Base-by-base conservation (phyloP, 2,113 vertebrate species). In the Anoplopoma fimbria region DNA sequence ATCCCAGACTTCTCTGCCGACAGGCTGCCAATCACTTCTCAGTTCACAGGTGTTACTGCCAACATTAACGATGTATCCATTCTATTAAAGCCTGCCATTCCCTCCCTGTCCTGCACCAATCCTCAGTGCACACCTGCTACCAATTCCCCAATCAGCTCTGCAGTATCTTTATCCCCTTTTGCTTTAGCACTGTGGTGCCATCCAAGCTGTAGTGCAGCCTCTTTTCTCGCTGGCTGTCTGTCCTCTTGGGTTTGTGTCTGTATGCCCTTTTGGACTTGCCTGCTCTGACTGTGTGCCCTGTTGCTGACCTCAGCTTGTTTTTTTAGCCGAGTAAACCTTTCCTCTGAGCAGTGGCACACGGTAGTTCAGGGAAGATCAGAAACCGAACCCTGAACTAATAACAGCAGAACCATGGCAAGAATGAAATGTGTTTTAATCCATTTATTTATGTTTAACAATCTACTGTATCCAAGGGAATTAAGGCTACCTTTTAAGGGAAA, bases 191-290 rank as follows among this genome's bases (percentile, higher is more conserved):
- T 38, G 10, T 27, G n/a, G 36, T 58, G 69, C 14, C 15, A 21
- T 34, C 7, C n/a, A 34, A 21, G 29, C 65, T 69, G 40, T 12
- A 27, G n/a, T n/a, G n/a, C n/a, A n/a, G 31, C 40, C 40, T 55
- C 4, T 14, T n/a, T n/a, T n/a, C n/a, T n/a, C n/a, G n/a, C n/a
- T n/a, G n/a, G n/a, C n/a, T n/a, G n/a, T n/a, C 42, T 80, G 80
- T 14, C 57, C 36, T 42, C 36, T 70, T 19, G 29, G 10, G 9
- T 53, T 47, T 58, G n/a, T 79, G 40, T 68, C 42, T 64, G 12
- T 47, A 13, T 45, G n/a, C 2, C 40, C 9, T 45, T 76, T 77
- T 81, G 31, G 61, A 62, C 36, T 14, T 79, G 13, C 19, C 12
- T 55, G 31, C 5, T 68, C 61, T 72, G 42, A 53, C n/a, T 42